A percentile compares a stretch with the other conserved stretches of the same genome.
Evolutionary conservation across 2,888 invertebrate genomes (phyloP).

Genomic region (Cetonia aurata): DNA sequence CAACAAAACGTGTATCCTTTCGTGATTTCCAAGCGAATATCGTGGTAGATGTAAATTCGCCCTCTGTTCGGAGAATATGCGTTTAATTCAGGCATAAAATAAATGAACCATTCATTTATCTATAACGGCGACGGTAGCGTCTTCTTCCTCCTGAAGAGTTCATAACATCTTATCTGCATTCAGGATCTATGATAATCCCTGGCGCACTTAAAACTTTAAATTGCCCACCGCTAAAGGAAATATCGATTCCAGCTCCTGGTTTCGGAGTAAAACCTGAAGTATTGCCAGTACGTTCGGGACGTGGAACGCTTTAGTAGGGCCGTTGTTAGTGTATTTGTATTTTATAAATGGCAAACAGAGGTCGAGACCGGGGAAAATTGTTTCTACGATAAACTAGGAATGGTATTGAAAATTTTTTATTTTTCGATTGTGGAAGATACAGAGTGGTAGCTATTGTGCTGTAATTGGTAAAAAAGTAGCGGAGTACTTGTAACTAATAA

Average conservation of each 20-base stretch:
- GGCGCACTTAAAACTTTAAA: constrained; percentile 47
- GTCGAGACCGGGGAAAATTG: not conserved
- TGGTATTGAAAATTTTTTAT: not conserved
- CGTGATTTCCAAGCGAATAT: too few relatives aligned
- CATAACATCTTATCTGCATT: constrained; percentile 48
- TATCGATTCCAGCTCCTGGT: constrained; percentile 42
- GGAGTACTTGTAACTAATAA: too few relatives aligned
- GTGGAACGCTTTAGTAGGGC: not conserved
- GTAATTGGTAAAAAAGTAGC: too few relatives aligned
- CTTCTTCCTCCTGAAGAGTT: constrained; percentile 27
- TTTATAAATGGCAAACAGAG: too few relatives aligned
- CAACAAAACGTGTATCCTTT: too few relatives aligned
- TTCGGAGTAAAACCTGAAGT: constrained; percentile 6
- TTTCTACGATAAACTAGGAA: not conserved
- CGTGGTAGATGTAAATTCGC: too few relatives aligned
- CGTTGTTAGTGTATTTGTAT: not conserved
- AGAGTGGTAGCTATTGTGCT: too few relatives aligned
- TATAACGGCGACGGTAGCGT: constrained; percentile 5
- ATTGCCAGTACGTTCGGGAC: constrained; percentile 1
- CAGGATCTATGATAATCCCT: constrained; percentile 49
- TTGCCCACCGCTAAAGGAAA: constrained; percentile 43
- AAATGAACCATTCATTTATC: constrained; percentile 32
- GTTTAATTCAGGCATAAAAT: constrained; percentile 15
- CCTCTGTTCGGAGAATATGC: not conserved
- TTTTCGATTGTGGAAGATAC: too few relatives aligned